phyloP scores from a whole-genome alignment of 2,888 invertebrate genomes.

The Gasteruption jaculator region DNA sequence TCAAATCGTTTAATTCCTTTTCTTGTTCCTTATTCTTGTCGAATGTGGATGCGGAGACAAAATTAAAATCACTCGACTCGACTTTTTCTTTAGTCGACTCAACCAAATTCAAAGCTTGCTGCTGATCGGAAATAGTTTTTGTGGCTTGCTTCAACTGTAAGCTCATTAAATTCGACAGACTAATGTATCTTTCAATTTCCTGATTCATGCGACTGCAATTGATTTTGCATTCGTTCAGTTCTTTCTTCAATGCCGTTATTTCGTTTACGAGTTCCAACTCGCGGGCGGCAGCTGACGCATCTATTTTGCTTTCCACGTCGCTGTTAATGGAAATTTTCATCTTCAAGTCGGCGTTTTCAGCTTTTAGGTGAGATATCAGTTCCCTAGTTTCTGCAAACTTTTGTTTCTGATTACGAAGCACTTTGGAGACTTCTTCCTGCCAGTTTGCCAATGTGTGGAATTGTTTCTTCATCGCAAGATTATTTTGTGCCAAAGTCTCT shows the following conservation, averaged over 20 bases:
- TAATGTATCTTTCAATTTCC: slow-evolving; percentile 16
- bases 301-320: too few relatives aligned
- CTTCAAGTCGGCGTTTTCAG: slow-evolving; percentile 42
- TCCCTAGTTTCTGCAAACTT: slow-evolving; percentile 65
- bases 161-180: slow-evolving; percentile 15
- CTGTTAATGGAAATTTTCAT: slow-evolving; percentile 19
- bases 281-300: too few relatives aligned
- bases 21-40: too few relatives aligned
- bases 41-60: too few relatives aligned
- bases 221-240: slow-evolving; percentile 14
- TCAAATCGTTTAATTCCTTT: slow-evolving; percentile 16
- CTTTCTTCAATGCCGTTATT: slow-evolving; percentile 14
- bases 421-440: slow-evolving; percentile 63
- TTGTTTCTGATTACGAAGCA: slow-evolving; percentile 60
- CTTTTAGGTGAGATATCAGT: slow-evolving; percentile 50
- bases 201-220: slow-evolving; percentile 14
- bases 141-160: slow-evolving; percentile 16
- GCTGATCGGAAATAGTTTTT: too few relatives aligned
- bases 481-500: slow-evolving; percentile 64
- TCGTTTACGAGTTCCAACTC: slow-evolving; percentile 17
- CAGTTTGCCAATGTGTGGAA: slow-evolving; percentile 60
- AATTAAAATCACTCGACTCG: too few relatives aligned
- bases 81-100: too few relatives aligned
- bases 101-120: too few relatives aligned
- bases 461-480: slow-evolving; percentile 65